Percentiles rank a stretch among this genome's conserved stretches.
These are phyloP conservation scores for Campoletis raptor DNA, from an alignment of 2,888 invertebrate genomes.

Conservation along the genomic window DNA sequence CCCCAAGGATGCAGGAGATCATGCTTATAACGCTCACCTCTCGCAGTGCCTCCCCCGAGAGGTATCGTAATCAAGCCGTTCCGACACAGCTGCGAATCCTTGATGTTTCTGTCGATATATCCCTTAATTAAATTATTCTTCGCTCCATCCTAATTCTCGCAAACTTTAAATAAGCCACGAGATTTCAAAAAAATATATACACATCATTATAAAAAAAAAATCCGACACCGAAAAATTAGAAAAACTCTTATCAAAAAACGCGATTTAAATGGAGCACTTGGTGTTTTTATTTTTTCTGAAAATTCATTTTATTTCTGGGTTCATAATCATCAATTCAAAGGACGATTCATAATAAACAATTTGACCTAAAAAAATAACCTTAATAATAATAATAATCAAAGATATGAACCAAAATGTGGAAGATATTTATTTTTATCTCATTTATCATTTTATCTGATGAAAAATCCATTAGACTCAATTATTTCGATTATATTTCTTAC, in stretches of 20 bases:
- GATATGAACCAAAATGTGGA: neutral
- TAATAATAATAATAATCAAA: neutral
- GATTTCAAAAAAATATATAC: neutral
- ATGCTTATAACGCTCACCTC: conserved; percentile 39
- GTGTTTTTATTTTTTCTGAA: neutral
- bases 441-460: neutral
- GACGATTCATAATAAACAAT: neutral
- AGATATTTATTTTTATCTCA: neutral
- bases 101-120: conserved; percentile 46
- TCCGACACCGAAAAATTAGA: neutral
- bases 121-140: conserved; percentile 71
- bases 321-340: neutral
- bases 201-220: neutral
- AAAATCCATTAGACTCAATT: neutral
- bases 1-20: conserved; percentile 42
- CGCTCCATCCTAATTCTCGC: conserved; percentile 11
- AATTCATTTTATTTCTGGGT: neutral
- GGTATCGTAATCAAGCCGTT: conserved; percentile 70
- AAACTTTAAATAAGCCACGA: conserved; percentile 26
- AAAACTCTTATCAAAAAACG: neutral
- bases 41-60: conserved; percentile 47
- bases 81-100: conserved; percentile 56
- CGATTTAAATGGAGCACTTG: neutral
- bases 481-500: neutral
- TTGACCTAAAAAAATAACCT: no score